Conservation (phyloP, 2,113 vertebrate species). For the Oceanites oceanicus region DNA sequence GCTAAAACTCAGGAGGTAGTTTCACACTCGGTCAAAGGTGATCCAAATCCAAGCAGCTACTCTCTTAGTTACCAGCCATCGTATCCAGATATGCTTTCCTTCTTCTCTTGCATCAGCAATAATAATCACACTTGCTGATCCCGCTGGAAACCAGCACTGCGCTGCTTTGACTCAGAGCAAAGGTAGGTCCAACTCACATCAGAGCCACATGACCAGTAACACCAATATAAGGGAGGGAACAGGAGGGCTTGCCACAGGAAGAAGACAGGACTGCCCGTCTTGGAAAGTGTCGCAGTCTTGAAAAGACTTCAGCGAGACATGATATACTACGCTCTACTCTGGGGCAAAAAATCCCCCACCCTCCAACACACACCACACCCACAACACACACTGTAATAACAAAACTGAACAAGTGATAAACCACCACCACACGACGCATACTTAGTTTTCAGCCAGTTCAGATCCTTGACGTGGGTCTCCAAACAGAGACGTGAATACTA, state of each 20-base stretch:
- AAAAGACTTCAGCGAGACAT: neutral
- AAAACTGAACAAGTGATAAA: neutral
- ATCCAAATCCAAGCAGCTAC: neutral
- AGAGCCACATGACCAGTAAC: neutral
- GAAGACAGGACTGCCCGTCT: neutral
- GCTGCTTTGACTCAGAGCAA: neutral
- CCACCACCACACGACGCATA: fast-evolving
- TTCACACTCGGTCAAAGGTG: neutral
- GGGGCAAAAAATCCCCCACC: neutral
- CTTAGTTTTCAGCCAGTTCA: neutral
- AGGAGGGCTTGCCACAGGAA: neutral
- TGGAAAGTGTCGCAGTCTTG: fast-evolving
- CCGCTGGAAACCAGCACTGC: neutral
- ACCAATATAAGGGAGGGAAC: fast-evolving
- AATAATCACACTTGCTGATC: neutral
- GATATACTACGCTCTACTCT: too few species aligned
- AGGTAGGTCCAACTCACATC: constrained; percentile 3
- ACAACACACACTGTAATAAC: neutral
- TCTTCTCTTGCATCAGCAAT: neutral
- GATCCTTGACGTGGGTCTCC: neutral
- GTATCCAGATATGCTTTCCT: neutral
- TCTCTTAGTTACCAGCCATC: neutral
- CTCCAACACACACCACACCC: neutral
- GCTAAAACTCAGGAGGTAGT: neutral
- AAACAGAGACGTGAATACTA: neutral